Conservation (phyloP, 2,113 vertebrate genomes). For the Pogonocichla stellata region DNA sequence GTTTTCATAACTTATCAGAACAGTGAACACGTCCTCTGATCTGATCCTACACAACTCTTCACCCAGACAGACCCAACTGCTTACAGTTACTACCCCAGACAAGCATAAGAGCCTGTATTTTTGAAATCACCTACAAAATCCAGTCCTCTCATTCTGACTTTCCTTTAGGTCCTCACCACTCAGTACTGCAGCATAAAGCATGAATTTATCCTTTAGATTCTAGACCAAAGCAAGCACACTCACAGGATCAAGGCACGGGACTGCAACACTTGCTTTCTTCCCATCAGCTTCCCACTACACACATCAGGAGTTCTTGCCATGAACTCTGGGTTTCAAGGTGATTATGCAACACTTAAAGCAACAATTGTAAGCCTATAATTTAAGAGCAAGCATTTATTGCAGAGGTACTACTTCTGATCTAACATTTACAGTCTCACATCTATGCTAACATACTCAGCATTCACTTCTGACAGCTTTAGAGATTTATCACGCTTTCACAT, state of each 20-base stretch:
- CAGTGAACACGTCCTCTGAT: rapidly evolving
- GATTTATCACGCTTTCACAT: background rate
- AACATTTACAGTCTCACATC: background rate
- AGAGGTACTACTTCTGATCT: background rate
- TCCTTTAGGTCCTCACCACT: background rate
- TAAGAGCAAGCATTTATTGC: background rate
- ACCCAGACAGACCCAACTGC: background rate
- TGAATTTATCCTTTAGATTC: background rate
- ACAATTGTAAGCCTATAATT: background rate
- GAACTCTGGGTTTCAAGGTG: background rate
- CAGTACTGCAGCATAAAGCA: background rate
- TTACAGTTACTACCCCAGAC: background rate
- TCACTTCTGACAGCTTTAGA: background rate
- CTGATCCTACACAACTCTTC: background rate
- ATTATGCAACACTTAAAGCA: background rate
- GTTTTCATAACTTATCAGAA: background rate
- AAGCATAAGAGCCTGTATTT: background rate
- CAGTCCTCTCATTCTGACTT: background rate
- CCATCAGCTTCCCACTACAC: background rate
- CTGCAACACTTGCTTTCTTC: background rate
- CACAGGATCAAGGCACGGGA: background rate
- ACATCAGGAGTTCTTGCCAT: background rate
- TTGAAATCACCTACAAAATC: background rate
- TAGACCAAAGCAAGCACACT: background rate
- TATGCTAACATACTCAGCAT: background rate